phyloP scores from a whole-genome alignment of 1,140 invertebrate species.

The Tetragnatha versicolor region DNA sequence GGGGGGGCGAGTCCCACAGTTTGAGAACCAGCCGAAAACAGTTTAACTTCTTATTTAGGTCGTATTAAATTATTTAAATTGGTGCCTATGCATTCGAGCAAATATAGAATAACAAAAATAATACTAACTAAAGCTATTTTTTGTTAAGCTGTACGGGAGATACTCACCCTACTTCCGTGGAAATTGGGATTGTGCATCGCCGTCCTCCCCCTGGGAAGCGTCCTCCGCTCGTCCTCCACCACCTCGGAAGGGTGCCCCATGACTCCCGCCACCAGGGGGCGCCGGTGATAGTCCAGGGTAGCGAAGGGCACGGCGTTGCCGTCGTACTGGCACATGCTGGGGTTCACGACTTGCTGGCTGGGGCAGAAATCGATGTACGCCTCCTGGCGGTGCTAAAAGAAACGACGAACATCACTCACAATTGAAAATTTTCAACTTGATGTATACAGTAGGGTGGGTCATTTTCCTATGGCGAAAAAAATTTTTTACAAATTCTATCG shows the following conservation, averaged over 20 bases:
- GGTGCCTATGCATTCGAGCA: too few species aligned
- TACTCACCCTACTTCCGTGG: conserved; percentile 47
- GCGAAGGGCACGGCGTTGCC: conserved; percentile 40
- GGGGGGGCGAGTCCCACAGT: too few species aligned
- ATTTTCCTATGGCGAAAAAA: too few species aligned
- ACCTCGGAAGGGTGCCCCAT: not conserved
- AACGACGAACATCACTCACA: too few species aligned
- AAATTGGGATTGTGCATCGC: conserved; percentile 44
- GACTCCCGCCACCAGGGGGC: not conserved
- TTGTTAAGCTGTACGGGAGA: too few species aligned
- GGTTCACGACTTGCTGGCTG: conserved; percentile 15
- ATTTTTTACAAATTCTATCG: too few species aligned
- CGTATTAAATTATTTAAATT: too few species aligned
- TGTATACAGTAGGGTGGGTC: too few species aligned
- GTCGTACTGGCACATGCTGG: conserved; percentile 41
- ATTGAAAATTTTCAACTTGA: too few species aligned
- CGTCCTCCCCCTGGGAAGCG: conserved; percentile 13
- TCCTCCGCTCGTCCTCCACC: conserved; percentile 28
- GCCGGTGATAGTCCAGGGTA: conserved; percentile 42
- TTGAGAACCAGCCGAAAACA: too few species aligned
- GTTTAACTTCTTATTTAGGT: too few species aligned
- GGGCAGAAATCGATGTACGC: conserved; percentile 46
- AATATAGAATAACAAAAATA: conserved; percentile 1
- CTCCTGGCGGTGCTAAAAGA: conserved; percentile 39
- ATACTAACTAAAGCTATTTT: too few species aligned